Evolutionary conservation across 2,888 invertebrate genomes (phyloP).

Genomic region (Amiota minor): DNA sequence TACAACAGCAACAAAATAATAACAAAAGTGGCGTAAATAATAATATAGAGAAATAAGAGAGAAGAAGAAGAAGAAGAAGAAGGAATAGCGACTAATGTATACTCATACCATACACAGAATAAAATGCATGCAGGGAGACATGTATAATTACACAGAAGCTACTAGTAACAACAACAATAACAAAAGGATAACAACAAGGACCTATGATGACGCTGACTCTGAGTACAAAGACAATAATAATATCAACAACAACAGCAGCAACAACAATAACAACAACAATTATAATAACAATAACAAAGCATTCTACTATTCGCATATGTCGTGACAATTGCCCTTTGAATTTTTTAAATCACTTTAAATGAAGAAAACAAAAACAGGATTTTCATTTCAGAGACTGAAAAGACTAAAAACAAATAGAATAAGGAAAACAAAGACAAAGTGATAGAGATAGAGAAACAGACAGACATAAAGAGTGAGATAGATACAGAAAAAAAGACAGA

Average conservation of each 20-base stretch:
- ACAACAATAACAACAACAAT: too few species aligned
- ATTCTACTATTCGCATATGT: conserved; percentile 33
- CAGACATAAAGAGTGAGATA: too few species aligned
- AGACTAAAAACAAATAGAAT: background rate
- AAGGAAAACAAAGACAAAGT: background rate
- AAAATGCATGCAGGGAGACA: background rate
- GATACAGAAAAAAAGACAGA: too few species aligned
- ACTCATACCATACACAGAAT: background rate
- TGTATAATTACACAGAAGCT: conserved; percentile 40
- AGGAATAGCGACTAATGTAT: background rate
- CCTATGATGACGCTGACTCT: too few species aligned
- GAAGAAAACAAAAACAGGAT: conserved; percentile 59
- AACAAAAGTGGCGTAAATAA: conserved; percentile 61
- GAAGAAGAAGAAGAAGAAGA: background rate
- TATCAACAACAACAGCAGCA: too few species aligned
- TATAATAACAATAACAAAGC: too few species aligned
- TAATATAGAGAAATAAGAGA: conserved; percentile 38
- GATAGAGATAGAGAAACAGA: background rate
- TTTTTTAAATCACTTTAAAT: conserved; percentile 66
- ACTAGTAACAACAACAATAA: conserved; percentile 16
- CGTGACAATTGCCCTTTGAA: conserved; percentile 64
- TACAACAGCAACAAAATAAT: conserved; percentile 43
- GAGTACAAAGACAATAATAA: too few species aligned
- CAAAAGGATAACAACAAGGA: too few species aligned
- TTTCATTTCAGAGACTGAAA: conserved; percentile 3